A percentile compares a stretch with the other conserved stretches of the same genome.
Evolutionary conservation across 2,113 vertebrate genomes (phyloP).

Genomic region (Hippolais icterina): DNA sequence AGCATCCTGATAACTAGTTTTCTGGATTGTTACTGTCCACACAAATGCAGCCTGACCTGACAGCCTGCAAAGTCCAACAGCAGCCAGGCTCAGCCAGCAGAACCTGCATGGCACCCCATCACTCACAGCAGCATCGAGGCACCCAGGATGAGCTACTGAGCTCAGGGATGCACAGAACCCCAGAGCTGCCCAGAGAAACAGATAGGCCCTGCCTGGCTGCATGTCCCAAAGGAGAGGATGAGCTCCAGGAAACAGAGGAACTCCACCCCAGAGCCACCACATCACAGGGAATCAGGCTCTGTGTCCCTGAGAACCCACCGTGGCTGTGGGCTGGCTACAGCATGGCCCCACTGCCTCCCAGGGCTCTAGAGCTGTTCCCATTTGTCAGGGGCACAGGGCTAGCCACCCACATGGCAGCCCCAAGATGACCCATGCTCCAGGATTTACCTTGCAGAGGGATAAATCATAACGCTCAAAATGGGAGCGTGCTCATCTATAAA

Average conservation of each 20-base stretch:
- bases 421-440: not conserved
- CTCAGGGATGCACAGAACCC: not conserved
- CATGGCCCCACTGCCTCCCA: not conserved
- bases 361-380: not conserved
- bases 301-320: accelerated
- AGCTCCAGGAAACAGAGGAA: not conserved
- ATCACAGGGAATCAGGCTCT: not conserved
- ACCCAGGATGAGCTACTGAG: accelerated
- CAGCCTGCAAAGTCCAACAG: not conserved
- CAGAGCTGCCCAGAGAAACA: not conserved
- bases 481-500: not conserved
- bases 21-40: not conserved
- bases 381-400: accelerated
- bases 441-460: not conserved
- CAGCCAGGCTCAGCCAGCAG: not conserved
- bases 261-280: accelerated
- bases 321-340: not conserved
- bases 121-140: not conserved
- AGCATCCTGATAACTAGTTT: not conserved
- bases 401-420: accelerated
- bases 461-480: not conserved
- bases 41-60: not conserved
- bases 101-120: accelerated
- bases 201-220: not conserved
- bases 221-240: not conserved